Conservation (phyloP, 2,888 invertebrate species). For the Harpalus rufipes region DNA sequence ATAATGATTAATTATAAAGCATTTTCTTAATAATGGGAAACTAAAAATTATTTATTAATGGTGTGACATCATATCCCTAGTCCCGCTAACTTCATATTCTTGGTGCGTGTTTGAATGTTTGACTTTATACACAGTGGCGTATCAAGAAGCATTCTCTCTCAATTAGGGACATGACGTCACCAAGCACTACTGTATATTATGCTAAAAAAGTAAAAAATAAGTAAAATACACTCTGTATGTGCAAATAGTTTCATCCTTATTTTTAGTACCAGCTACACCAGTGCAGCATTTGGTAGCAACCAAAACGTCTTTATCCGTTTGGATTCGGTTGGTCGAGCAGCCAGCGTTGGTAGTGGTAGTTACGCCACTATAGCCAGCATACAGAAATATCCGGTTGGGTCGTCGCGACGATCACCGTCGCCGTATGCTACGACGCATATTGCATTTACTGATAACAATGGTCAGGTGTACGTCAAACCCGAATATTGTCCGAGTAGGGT, state of each 20-base stretch:
- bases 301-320: slow-evolving; percentile 88
- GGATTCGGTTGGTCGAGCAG: slow-evolving; percentile 85
- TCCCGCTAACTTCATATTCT: too few relatives aligned
- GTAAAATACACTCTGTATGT: too few relatives aligned
- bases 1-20: too few relatives aligned
- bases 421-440: slow-evolving; percentile 86
- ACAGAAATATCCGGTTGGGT: slow-evolving; percentile 84
- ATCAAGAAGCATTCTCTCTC: too few relatives aligned
- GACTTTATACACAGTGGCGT: too few relatives aligned
- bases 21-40: too few relatives aligned
- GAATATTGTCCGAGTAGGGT: slow-evolving; percentile 81
- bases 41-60: too few relatives aligned
- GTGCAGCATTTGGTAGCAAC: slow-evolving; percentile 86
- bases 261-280: slow-evolving; percentile 87
- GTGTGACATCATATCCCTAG: too few relatives aligned
- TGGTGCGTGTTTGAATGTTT: too few relatives aligned
- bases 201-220: too few relatives aligned
- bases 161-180: too few relatives aligned
- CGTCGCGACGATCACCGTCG: slow-evolving; percentile 80
- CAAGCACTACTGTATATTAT: too few relatives aligned
- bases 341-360: slow-evolving; percentile 87
- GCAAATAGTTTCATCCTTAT: background rate
- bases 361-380: slow-evolving; percentile 91
- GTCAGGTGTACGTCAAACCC: slow-evolving; percentile 81
- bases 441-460: slow-evolving; percentile 75